Evolutionary conservation across 2,888 invertebrate species (phyloP), one percentile per base, ranked within the genome.

Genomic region (Baccha elongata): DNA sequence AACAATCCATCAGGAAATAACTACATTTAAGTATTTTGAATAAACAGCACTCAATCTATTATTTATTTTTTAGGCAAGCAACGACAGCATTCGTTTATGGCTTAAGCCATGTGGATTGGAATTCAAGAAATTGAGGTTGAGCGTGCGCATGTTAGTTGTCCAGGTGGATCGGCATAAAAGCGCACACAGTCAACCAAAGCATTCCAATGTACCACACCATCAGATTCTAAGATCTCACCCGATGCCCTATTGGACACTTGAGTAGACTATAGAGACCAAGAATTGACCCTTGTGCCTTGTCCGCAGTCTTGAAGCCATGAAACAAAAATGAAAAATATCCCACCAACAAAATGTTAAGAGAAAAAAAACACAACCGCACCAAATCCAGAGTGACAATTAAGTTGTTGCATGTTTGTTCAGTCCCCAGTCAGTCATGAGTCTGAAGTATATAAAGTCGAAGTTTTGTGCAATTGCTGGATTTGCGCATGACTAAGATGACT

Each of bases 351-450:
- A 52, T 21, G 52, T 13, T n/a, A 15, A 37, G 11, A 15, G 29
- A 1, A 53, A 8, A 15, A 5, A 42, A 32, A 74, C 65, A 67
- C 65, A 81, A 76, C 81, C 81, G 67, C 81, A 81, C 81, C 73
- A 84, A 84, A 81, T 84, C 75, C 67, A 76, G 75, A 81, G 81
- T 81, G 81, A 81, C 81, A 81, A 81, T 81, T 81, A 81, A 81
- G 81, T 81, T 81, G 81, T 81, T 75, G 75, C 67, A 21, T 75
- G 67, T 72, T 75, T 71, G 81, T 81, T n/a, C n/a, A n/a, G n/a
- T n/a, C n/a, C n/a, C n/a, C 71, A 71, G 75, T 53, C 44, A 50
- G 17, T 17, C 17, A n/a, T 11, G 23, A 15, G 10, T 17, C 32
- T 17, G 37, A 37, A 37, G 13, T 11, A 0, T 8, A 8, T 4